Percentiles rank a stretch among this genome's conserved stretches.
phyloP scores from a whole-genome alignment of 2,113 vertebrate genomes.

The Ovis canadensis region DNA sequence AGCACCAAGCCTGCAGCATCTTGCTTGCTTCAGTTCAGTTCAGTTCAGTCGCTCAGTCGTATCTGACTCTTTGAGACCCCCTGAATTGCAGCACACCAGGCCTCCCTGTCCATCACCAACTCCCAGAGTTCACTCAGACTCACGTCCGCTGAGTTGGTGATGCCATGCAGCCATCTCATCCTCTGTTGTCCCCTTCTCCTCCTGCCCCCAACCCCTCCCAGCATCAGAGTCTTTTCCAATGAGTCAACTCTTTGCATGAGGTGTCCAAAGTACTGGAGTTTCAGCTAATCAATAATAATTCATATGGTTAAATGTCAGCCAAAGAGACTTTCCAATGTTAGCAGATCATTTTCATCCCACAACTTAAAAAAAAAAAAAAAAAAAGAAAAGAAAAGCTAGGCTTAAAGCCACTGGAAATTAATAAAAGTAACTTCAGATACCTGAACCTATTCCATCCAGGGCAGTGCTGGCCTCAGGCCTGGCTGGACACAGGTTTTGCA shows the following conservation, averaged over 20 bases:
- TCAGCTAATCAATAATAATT: background rate
- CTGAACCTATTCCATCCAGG: background rate
- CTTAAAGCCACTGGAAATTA: background rate
- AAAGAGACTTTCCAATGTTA: background rate
- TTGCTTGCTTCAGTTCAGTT: background rate
- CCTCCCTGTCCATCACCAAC: too few relatives aligned
- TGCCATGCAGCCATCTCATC: too few relatives aligned
- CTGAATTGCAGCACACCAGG: accelerated
- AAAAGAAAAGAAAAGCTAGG: background rate
- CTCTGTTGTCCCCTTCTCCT: too few relatives aligned
- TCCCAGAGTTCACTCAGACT: too few relatives aligned
- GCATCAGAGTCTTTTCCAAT: too few relatives aligned
- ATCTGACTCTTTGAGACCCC: too few relatives aligned
- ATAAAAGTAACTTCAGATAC: background rate
- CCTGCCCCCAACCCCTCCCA: too few relatives aligned
- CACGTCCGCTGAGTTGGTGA: too few relatives aligned
- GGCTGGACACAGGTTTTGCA: background rate
- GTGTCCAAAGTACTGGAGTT: too few relatives aligned
- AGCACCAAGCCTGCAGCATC: background rate
- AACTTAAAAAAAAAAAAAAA: background rate
- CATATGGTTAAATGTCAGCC: background rate
- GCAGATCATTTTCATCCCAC: background rate
- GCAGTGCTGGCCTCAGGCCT: background rate
- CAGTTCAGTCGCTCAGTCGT: too few relatives aligned
- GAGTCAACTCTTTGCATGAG: too few relatives aligned